Percentiles rank a stretch among this genome's conserved stretches.
Evolutionary conservation across 2,888 invertebrate species (phyloP).

Genomic region (Apamea anceps): DNA sequence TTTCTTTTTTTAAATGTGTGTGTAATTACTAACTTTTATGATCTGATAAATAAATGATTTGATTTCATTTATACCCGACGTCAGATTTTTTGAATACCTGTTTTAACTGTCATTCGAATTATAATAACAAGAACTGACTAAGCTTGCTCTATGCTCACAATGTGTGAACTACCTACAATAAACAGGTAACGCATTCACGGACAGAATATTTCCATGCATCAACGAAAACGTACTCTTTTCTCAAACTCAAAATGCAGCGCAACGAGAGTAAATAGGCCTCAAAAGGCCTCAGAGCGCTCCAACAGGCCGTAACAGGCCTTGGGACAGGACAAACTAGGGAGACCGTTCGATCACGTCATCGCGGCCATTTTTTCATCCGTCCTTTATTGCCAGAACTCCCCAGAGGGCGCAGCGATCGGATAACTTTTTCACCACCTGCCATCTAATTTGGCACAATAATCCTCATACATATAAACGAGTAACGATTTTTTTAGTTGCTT

Average conservation of each 20-base stretch:
- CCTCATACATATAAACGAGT: slow-evolving; percentile 83
- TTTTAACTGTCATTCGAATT: not conserved
- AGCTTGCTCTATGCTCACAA: not conserved
- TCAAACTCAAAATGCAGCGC: slow-evolving; percentile 39
- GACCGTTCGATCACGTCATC: slow-evolving; percentile 60
- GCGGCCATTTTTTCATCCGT: slow-evolving; percentile 58
- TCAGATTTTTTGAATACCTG: not conserved
- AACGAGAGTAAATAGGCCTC: slow-evolving; percentile 41
- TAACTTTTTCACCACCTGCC: slow-evolving; percentile 78
- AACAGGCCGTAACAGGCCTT: slow-evolving; percentile 34
- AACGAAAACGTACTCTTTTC: slow-evolving; percentile 23
- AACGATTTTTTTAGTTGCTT: slow-evolving; percentile 70
- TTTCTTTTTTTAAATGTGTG: not conserved
- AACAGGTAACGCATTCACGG: not conserved
- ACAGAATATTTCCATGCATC: slow-evolving; percentile 15
- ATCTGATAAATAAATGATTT: not conserved
- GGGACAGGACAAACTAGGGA: slow-evolving; percentile 29
- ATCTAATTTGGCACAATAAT: slow-evolving; percentile 78
- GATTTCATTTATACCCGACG: not conserved
- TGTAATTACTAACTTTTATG: not conserved
- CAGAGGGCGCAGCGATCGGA: slow-evolving; percentile 63
- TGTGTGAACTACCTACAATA: not conserved
- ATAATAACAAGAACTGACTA: not conserved
- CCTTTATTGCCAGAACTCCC: slow-evolving; percentile 65
- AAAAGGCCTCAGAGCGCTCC: slow-evolving; percentile 29